Conservation (phyloP, 2,797 vertebrate genomes). For the Cercopithecus diana region DNA sequence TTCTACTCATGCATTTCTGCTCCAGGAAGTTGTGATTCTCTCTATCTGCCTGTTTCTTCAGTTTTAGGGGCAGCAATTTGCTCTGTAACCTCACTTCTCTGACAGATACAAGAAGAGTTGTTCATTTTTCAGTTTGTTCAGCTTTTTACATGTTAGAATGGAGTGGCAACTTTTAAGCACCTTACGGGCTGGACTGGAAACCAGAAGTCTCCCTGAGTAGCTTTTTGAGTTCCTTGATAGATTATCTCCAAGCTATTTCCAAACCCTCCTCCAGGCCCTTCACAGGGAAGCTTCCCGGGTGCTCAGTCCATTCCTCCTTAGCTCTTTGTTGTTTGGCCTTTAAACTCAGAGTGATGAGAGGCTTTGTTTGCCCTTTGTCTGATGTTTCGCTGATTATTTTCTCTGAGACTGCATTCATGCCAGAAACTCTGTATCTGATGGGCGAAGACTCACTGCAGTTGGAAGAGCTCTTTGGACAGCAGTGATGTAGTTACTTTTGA, state of each 20-base stretch:
- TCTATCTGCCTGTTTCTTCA: too few relatives aligned
- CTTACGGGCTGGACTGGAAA: background rate
- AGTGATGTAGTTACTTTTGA: background rate
- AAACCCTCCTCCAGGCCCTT: background rate
- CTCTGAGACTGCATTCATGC: background rate
- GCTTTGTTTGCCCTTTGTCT: background rate
- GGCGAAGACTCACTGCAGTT: background rate
- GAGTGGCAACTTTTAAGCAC: background rate
- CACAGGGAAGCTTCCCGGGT: background rate
- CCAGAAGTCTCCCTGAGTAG: background rate
- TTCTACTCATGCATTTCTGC: background rate
- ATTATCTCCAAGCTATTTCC: too few relatives aligned
- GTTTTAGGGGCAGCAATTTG: too few relatives aligned
- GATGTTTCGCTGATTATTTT: background rate
- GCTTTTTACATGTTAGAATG: too few relatives aligned
- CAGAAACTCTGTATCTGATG: background rate
- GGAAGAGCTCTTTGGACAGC: background rate
- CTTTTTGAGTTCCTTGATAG: background rate
- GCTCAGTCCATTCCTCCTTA: background rate
- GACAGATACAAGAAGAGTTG: too few relatives aligned
- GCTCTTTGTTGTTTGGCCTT: background rate
- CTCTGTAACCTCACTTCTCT: too few relatives aligned
- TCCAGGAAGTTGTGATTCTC: background rate
- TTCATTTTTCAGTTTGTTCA: too few relatives aligned
- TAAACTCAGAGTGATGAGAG: background rate